Percentiles rank a stretch among this genome's conserved stretches.
Conservation (phyloP, 2,113 vertebrate genomes). For the Protobothrops flavoviridis region DNA sequence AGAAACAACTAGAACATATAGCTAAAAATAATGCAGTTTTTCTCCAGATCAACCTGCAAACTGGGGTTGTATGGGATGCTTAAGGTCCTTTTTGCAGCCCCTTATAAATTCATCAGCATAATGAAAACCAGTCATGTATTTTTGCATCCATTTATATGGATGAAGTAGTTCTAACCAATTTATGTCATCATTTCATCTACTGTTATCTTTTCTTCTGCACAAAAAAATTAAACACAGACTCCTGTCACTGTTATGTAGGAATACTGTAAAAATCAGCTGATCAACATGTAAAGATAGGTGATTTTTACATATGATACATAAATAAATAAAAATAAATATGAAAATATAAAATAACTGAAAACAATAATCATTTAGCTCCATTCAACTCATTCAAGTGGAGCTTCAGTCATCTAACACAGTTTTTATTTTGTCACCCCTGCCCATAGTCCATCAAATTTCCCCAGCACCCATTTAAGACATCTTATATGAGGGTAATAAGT, state of each 20-base stretch:
- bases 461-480: not conserved
- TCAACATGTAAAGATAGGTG: not conserved
- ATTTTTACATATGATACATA: not conserved
- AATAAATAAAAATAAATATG: not conserved
- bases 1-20: conserved; percentile 4
- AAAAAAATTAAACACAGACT: not conserved
- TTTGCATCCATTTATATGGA: not conserved
- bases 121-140: not conserved
- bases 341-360: not conserved
- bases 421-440: not conserved
- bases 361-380: not conserved
- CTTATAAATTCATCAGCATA: not conserved
- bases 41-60: not conserved
- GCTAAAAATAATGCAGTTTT: not conserved
- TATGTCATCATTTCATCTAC: not conserved
- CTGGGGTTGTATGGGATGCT: not conserved
- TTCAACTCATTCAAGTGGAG: not conserved
- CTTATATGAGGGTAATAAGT: not conserved
- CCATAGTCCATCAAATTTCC: not conserved
- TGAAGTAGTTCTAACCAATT: not conserved
- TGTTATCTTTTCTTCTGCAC: not conserved
- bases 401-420: not conserved
- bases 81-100: not conserved
- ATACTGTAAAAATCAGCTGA: not conserved
- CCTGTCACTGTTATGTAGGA: not conserved